These are phyloP conservation scores for Laticauda colubrina DNA, from an alignment of 2,113 vertebrate genomes.

Conservation along the genomic window DNA sequence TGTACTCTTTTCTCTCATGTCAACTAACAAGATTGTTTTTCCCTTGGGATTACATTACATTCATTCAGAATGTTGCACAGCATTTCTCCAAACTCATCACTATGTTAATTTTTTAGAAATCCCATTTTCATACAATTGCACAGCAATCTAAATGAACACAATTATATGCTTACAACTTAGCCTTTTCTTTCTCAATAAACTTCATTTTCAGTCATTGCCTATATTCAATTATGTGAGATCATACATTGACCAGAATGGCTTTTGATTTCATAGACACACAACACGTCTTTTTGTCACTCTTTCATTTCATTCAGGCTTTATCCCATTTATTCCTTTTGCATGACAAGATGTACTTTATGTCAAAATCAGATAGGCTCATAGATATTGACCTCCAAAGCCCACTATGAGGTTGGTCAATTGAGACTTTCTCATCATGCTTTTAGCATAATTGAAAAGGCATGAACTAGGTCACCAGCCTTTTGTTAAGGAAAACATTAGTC, in stretches of 20 bases:
- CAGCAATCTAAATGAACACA: not conserved
- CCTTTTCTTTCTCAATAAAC: not conserved
- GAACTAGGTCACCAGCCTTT: not conserved
- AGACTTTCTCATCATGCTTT: not conserved
- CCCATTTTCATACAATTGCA: not conserved
- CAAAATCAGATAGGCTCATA: not conserved
- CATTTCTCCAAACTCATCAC: not conserved
- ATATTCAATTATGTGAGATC: not conserved
- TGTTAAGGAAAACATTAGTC: not conserved
- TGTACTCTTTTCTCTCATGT: not conserved
- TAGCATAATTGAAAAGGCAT: not conserved
- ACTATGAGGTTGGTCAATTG: not conserved
- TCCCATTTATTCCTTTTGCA: not conserved
- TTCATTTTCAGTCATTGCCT: not conserved
- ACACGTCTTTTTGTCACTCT: not conserved
- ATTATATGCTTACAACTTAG: not conserved
- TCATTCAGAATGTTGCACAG: not conserved
- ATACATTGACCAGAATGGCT: not conserved
- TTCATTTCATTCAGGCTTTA: not conserved
- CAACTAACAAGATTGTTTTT: not conserved
- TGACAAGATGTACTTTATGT: not conserved
- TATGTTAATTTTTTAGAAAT: not conserved
- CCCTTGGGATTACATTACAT: not conserved
- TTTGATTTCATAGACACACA: not conserved
- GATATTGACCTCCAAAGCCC: not conserved